Evolutionary conservation across 1,140 invertebrate genomes (phyloP).

Genomic region (Drosophila setifemur): DNA sequence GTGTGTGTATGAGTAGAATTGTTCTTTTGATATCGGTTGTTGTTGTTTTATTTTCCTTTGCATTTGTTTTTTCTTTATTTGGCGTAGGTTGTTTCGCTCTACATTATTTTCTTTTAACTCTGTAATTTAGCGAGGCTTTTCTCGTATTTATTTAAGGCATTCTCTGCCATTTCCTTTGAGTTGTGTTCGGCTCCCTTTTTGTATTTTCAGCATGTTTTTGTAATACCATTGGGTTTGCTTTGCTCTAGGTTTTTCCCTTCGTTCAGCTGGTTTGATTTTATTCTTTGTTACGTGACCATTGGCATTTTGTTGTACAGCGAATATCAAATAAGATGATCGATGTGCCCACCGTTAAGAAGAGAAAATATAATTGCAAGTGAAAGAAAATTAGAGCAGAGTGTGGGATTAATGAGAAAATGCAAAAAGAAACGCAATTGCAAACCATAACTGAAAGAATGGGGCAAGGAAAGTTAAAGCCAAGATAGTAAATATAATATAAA

Average conservation of each 20-base stretch:
- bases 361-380: neutral
- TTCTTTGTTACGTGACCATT: slow-evolving; percentile 37
- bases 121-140: slow-evolving; percentile 49
- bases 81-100: slow-evolving; percentile 20
- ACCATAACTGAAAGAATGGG: no score
- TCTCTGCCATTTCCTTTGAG: slow-evolving; percentile 50
- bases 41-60: slow-evolving; percentile 18
- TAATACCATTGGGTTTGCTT: slow-evolving; percentile 23
- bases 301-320: slow-evolving; percentile 17
- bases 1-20: neutral
- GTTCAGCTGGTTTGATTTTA: slow-evolving; percentile 10
- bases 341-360: no score
- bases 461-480: no score
- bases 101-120: slow-evolving; percentile 48
- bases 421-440: no score
- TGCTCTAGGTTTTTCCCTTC: slow-evolving; percentile 1
- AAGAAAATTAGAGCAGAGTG: neutral
- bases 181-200: slow-evolving; percentile 19
- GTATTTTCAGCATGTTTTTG: slow-evolving; percentile 43
- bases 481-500: no score
- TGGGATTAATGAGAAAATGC: no score
- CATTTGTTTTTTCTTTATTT: slow-evolving; percentile 8
- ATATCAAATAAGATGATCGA: neutral
- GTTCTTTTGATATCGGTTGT: slow-evolving; percentile 34
- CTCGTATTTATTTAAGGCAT: slow-evolving; percentile 70